A percentile compares a stretch with the other conserved stretches of the same genome.
Evolutionary conservation across 2,888 invertebrate genomes (phyloP).

Genomic region (Rhogogaster chlorosoma): DNA sequence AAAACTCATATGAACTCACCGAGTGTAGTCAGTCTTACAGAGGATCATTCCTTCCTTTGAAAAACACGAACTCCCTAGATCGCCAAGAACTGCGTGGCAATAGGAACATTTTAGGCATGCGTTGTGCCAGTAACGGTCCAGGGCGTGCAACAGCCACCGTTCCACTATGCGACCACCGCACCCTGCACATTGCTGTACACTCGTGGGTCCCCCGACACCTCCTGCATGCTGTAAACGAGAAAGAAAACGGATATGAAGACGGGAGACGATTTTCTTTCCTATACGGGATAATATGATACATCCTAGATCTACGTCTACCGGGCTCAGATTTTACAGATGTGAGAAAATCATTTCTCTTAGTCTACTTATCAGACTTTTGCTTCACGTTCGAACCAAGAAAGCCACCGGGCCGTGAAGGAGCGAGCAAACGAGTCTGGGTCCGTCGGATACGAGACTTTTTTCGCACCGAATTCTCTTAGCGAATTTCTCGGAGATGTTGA

Average conservation of each 20-base stretch:
- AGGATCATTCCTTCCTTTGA: conserved; percentile 96
- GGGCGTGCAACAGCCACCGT: conserved; percentile 93
- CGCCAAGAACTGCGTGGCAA: conserved; percentile 93
- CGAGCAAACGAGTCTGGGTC: neutral
- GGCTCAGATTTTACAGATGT: neutral
- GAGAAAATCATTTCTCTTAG: neutral
- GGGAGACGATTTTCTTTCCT: no score
- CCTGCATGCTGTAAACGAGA: conserved; percentile 71
- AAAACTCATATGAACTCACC: conserved; percentile 82
- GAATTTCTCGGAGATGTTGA: neutral
- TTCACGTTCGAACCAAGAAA: neutral
- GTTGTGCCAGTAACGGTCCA: conserved; percentile 98
- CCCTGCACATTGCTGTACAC: conserved; percentile 91
- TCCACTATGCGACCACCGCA: conserved; percentile 96
- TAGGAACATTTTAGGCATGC: conserved; percentile 96
- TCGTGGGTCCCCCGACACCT: conserved; percentile 72
- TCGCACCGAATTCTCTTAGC: neutral
- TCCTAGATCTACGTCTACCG: no score
- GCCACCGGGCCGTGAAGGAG: neutral
- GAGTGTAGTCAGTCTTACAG: conserved; percentile 96
- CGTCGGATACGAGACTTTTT: conserved; percentile 26
- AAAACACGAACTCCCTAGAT: conserved; percentile 95
- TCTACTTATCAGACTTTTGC: neutral
- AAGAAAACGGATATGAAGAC: neutral
- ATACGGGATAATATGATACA: no score